Percentiles rank a stretch among this genome's conserved stretches.
These are phyloP conservation scores for Drosophila melanosoma DNA, from an alignment of 2,888 invertebrate species.

Conservation along the genomic window DNA sequence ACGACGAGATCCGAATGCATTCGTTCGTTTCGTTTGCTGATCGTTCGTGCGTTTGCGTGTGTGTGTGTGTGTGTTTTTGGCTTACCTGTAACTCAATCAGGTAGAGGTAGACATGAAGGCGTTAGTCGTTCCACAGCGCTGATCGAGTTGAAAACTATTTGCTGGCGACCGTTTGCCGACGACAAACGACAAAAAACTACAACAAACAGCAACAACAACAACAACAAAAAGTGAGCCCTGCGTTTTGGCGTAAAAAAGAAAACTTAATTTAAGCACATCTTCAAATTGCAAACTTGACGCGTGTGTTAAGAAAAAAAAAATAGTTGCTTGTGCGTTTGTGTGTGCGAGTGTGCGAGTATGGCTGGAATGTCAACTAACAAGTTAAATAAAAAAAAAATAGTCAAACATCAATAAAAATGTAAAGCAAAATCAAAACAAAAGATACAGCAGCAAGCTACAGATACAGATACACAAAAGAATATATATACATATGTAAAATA, in stretches of 20 bases:
- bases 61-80: slow-evolving; percentile 33
- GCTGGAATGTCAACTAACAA: slow-evolving; percentile 78
- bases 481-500: slow-evolving; percentile 14
- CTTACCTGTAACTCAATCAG: slow-evolving; percentile 83
- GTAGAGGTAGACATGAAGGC: slow-evolving; percentile 86
- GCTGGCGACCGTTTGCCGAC: slow-evolving; percentile 63
- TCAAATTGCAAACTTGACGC: slow-evolving; percentile 14
- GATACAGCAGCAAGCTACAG: slow-evolving; percentile 34
- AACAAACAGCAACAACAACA: not conserved
- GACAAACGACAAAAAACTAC: slow-evolving; percentile 36
- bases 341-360: slow-evolving; percentile 29
- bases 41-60: not conserved
- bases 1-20: slow-evolving; percentile 36
- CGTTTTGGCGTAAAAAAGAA: slow-evolving; percentile 28
- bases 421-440: slow-evolving; percentile 33
- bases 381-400: slow-evolving; percentile 54
- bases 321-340: slow-evolving; percentile 29
- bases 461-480: slow-evolving; percentile 28
- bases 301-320: slow-evolving; percentile 29
- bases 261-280: slow-evolving; percentile 23
- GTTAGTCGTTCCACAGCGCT: slow-evolving; percentile 85
- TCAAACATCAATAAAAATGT: slow-evolving; percentile 11
- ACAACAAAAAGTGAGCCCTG: slow-evolving; percentile 25
- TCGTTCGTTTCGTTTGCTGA: slow-evolving; percentile 14
- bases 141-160: slow-evolving; percentile 85